phyloP scores from a whole-genome alignment of 2,888 invertebrate species.

The Thera obeliscata region DNA sequence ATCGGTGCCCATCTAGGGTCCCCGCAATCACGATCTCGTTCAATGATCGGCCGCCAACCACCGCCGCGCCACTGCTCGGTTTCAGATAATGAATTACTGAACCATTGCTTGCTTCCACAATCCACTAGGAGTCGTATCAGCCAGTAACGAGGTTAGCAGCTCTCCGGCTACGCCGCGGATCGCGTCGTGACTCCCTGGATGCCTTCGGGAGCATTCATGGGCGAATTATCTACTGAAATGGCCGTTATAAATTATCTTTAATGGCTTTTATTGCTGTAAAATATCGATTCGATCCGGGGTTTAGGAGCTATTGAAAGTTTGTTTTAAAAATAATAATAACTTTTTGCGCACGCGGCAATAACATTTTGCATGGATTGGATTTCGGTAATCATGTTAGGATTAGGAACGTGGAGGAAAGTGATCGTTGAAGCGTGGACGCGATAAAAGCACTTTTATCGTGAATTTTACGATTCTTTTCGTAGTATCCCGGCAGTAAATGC shows the following conservation, averaged over 20 bases:
- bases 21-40: slow-evolving; percentile 67
- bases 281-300: slow-evolving; percentile 62
- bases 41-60: slow-evolving; percentile 60
- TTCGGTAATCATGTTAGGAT: slow-evolving; percentile 56
- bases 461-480: slow-evolving; percentile 73
- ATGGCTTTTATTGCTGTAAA: slow-evolving; percentile 71
- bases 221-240: slow-evolving; percentile 74
- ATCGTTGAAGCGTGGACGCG: slow-evolving; percentile 65
- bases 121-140: slow-evolving; percentile 65
- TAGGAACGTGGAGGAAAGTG: slow-evolving; percentile 65
- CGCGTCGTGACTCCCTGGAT: slow-evolving; percentile 69
- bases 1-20: slow-evolving; percentile 68
- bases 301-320: slow-evolving; percentile 54
- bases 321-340: slow-evolving; percentile 36
- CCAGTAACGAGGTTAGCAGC: slow-evolving; percentile 72
- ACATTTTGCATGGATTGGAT: slow-evolving; percentile 34
- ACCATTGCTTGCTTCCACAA: slow-evolving; percentile 76
- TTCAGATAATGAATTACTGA: slow-evolving; percentile 76
- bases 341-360: slow-evolving; percentile 21
- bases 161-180: slow-evolving; percentile 52
- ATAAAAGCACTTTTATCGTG: slow-evolving; percentile 72
- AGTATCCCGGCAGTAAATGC: slow-evolving; percentile 75
- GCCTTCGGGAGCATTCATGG: slow-evolving; percentile 73
- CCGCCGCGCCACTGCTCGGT: slow-evolving; percentile 45
- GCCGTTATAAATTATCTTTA: slow-evolving; percentile 73